These are phyloP conservation scores for Acrocyrtus sp. DNA, from an alignment of 2,888 invertebrate species.

Conservation along the genomic window DNA sequence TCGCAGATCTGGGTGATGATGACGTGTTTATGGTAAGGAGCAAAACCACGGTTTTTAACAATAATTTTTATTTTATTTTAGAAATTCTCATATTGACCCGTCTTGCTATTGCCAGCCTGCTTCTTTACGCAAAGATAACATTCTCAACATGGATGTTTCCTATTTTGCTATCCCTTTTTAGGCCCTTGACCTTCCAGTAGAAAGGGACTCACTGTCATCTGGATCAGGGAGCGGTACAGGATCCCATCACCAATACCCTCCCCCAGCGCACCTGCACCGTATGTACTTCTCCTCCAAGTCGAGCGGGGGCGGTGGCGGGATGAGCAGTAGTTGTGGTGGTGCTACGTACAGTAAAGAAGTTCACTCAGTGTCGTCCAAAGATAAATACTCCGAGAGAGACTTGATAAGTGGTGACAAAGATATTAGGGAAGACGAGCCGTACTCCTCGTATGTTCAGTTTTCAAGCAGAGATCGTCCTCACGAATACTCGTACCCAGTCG, in stretches of 20 bases:
- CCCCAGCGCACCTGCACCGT: constrained; percentile 68
- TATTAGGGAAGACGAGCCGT: constrained; percentile 62
- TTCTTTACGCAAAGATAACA: background rate
- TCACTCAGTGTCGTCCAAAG: constrained; percentile 62
- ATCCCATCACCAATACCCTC: constrained; percentile 58
- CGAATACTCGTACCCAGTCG: constrained; percentile 88
- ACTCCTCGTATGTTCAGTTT: constrained; percentile 81
- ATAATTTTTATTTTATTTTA: constrained; percentile 16
- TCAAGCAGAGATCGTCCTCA: constrained; percentile 70
- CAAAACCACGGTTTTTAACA: background rate
- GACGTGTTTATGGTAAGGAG: constrained; percentile 91
- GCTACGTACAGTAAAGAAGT: constrained; percentile 57
- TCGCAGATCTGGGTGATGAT: constrained; percentile 85
- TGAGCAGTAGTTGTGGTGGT: constrained; percentile 54
- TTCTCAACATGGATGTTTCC: constrained; percentile 3
- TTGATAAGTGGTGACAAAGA: constrained; percentile 62
- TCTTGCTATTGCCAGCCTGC: too few species aligned
- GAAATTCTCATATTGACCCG: constrained; percentile 42
- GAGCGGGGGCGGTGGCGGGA: constrained; percentile 50
- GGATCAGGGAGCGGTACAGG: constrained; percentile 71
- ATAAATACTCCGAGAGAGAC: constrained; percentile 61
- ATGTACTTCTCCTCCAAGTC: constrained; percentile 72
- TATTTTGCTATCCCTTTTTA: constrained; percentile 68
- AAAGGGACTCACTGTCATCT: constrained; percentile 82
- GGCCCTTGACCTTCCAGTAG: constrained; percentile 88